A percentile compares a stretch with the other conserved stretches of the same genome.
Conservation (phyloP, 2,888 invertebrate species). For the Leistus spinibarbis region DNA sequence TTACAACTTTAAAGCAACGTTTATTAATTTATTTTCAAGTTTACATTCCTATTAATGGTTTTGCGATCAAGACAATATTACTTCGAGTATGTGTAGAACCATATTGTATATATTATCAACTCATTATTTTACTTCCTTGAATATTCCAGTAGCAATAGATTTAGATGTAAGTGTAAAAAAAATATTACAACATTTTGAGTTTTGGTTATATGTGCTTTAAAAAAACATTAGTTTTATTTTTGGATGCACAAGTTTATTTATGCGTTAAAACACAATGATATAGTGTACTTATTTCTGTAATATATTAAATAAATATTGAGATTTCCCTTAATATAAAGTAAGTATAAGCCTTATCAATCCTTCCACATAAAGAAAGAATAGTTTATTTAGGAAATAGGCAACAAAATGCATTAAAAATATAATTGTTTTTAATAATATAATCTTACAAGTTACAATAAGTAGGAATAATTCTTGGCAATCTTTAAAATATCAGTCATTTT, state of each 20-base stretch:
- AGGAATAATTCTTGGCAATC: slow-evolving; percentile 3
- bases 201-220: slow-evolving; percentile 15
- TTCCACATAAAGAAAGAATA: too few species aligned
- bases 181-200: slow-evolving; percentile 1
- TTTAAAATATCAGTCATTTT: not conserved
- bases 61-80: slow-evolving; percentile 35
- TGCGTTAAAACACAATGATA: not conserved
- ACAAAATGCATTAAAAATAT: not conserved
- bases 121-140: slow-evolving; percentile 28
- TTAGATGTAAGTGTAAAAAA: not conserved
- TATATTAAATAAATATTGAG: slow-evolving; percentile 23
- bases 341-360: not conserved
- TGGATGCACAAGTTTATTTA: not conserved
- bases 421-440: slow-evolving; percentile 1
- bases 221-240: not conserved
- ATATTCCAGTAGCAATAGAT: slow-evolving; percentile 31
- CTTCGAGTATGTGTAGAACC: slow-evolving; percentile 7
- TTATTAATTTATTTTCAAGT: not conserved
- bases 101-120: slow-evolving; percentile 27
- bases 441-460: slow-evolving; percentile 6
- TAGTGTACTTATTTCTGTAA: slow-evolving; percentile 22
- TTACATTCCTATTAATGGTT: not conserved
- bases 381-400: not conserved
- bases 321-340: not conserved
- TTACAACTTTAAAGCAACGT: not conserved